These are phyloP conservation scores for Holothuria glaberrima DNA, from an alignment of 35 echinoderm and acorn worm genomes.

Conservation along the genomic window DNA sequence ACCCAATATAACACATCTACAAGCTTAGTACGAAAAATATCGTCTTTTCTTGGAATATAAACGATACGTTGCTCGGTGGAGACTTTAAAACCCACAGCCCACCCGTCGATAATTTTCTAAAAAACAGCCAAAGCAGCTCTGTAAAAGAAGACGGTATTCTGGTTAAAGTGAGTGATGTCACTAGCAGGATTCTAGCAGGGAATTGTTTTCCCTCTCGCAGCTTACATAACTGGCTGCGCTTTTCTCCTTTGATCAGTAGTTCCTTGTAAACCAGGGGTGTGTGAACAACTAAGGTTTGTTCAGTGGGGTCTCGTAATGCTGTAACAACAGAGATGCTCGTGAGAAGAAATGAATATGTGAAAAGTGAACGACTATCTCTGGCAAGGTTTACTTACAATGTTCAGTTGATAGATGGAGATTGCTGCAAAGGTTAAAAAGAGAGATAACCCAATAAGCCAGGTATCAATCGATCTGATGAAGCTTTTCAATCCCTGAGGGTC, in stretches of 20 bases:
- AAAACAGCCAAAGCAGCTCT: too few species aligned
- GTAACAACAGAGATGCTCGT: neutral
- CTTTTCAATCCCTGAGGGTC: neutral
- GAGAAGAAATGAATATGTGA: neutral
- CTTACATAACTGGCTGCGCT: too few species aligned
- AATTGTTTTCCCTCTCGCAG: too few species aligned
- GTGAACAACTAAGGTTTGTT: neutral
- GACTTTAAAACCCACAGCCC: too few species aligned
- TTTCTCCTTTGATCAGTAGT: too few species aligned
- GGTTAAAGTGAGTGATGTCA: too few species aligned
- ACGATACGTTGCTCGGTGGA: neutral
- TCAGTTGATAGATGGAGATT: slow-evolving; percentile 9
- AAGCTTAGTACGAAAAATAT: too few species aligned
- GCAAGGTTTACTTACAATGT: neutral
- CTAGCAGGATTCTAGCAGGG: too few species aligned
- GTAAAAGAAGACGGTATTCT: too few species aligned
- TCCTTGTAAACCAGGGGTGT: neutral
- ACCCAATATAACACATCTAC: too few species aligned
- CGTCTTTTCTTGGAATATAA: neutral
- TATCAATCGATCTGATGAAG: neutral
- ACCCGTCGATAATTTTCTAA: too few species aligned
- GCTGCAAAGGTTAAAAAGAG: slow-evolving; percentile 1
- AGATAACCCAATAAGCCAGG: neutral
- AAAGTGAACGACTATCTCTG: neutral
- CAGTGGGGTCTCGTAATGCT: neutral